Percentiles rank a stretch among this genome's conserved stretches.
Conservation (phyloP, 2,113 vertebrate species). For the Charadrius vociferus region DNA sequence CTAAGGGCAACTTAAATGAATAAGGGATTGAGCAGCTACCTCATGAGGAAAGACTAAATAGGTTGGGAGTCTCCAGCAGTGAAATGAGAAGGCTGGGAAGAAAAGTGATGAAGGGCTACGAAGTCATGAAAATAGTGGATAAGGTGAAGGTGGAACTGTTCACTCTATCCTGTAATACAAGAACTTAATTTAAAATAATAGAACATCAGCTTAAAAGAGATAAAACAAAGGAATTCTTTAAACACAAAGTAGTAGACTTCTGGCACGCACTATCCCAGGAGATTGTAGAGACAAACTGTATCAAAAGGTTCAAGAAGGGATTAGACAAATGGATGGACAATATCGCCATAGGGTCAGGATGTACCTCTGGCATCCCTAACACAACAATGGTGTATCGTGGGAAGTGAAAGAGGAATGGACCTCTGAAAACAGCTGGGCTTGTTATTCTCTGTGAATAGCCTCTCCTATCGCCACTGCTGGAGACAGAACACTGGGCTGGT, state of each 20-base stretch:
- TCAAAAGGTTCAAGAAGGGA: neutral
- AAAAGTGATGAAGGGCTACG: neutral
- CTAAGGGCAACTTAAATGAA: neutral
- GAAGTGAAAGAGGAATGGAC: neutral
- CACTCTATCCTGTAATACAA: neutral
- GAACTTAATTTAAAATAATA: neutral
- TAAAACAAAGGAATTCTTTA: neutral
- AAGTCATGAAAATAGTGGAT: neutral
- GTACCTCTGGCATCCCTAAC: neutral
- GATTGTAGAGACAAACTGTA: neutral
- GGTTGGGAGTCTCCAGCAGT: neutral
- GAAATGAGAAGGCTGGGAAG: neutral
- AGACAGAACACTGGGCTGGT: neutral
- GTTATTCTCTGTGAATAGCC: neutral
- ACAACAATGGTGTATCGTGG: neutral
- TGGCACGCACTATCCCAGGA: neutral
- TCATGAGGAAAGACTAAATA: neutral
- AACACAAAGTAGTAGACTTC: neutral
- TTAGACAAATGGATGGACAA: neutral
- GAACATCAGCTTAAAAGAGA: neutral
- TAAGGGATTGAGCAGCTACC: neutral
- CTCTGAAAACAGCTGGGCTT: neutral
- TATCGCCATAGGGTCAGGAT: neutral
- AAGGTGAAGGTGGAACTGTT: neutral
- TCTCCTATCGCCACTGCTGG: neutral